Base-by-base conservation (phyloP, 2,113 vertebrate genomes). In the Pteruthius melanotis region DNA sequence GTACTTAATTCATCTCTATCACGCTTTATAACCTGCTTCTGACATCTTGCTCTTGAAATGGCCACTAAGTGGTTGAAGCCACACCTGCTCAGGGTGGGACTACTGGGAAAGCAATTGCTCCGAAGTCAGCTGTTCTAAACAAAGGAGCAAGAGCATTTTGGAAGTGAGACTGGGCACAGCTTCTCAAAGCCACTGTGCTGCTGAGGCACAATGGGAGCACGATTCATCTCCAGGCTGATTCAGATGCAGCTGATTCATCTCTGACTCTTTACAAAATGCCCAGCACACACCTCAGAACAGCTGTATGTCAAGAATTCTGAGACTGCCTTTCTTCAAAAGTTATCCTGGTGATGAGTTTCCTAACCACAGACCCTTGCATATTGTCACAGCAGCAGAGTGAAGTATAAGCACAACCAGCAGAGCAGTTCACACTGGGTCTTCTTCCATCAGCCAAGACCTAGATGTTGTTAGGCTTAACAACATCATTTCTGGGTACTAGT, bases 211-310 rank as follows among this genome's bases (percentile, higher is more conserved):
- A 54, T 15, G 17, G 26, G 15, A 35, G n/a, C 20, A 11, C 0
- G 0, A 35, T 63, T 72, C 31, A 61, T 66, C 75, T 54, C 61
- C 9, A 20, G 2, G 30, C 28, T 4, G 2, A 60, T 15, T 45
- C 33, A 42, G 60, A 61, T 2, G 4, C 53, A 79, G 78, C 35
- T 30, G 66, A 94, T 53, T 91, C 33, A 90, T 50, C 82, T 64
- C 37, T 8, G 33, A 44, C 26, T 61, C 63, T 39, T 50, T 22
- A 16, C 20, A 15, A n/a, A 71, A 72, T 0, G 0, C 49, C 44
- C 78, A 75, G 74, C 2, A 5, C 7, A 68, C 0, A 0, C 33
- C 56, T 81, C 53, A 18, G 49, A 81, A 37, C 24, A 6, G 10
- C 0, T n/a, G 6, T 57, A 47, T 1, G 24, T 15, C 40, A 24